A percentile compares a stretch with the other conserved stretches of the same genome.
Evolutionary conservation across 2,113 vertebrate genomes (phyloP).

Genomic region (Eurypyga helias): DNA sequence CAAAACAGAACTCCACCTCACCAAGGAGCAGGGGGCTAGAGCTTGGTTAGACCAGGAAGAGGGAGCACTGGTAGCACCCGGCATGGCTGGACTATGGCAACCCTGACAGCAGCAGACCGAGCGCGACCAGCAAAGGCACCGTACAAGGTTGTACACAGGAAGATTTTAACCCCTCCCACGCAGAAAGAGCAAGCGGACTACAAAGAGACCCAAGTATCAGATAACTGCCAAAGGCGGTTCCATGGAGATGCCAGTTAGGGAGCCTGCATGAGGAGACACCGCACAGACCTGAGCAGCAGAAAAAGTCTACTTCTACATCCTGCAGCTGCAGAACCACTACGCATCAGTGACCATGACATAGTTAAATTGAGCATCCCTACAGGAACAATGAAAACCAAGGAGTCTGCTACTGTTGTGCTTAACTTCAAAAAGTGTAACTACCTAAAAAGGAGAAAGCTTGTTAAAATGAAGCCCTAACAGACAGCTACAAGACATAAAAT

Average conservation of each 20-base stretch:
- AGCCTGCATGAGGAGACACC: background rate
- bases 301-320: background rate
- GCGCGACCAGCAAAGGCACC: background rate
- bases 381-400: background rate
- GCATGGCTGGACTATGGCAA: background rate
- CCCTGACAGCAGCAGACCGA: fast-evolving
- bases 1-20: background rate
- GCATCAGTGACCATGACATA: background rate
- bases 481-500: background rate
- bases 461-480: conserved; percentile 6
- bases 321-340: background rate
- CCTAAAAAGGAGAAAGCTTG: background rate
- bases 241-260: background rate
- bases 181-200: background rate
- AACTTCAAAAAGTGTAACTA: conserved; percentile 15
- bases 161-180: background rate
- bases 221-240: background rate
- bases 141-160: fast-evolving
- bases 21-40: background rate
- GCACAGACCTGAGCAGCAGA: background rate
- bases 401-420: background rate
- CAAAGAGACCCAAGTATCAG: background rate
- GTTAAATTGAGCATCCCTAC: background rate
- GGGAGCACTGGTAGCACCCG: background rate
- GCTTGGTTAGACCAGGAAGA: background rate